These are phyloP conservation scores for Phoebastria nigripes DNA, from an alignment of 2,797 vertebrate genomes.

Conservation along the genomic window DNA sequence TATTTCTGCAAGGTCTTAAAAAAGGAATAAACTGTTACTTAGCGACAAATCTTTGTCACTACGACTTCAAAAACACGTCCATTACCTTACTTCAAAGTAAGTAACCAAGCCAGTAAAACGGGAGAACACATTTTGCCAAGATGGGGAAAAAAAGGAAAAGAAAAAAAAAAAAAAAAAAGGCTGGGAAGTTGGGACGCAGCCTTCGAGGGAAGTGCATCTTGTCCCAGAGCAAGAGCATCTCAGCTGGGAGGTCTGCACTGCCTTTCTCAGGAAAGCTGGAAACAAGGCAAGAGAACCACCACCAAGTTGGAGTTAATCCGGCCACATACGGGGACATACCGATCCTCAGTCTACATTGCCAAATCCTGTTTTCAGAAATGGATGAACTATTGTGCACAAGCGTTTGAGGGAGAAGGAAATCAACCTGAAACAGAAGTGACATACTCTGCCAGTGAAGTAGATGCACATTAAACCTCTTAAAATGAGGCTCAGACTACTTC, in stretches of 20 bases:
- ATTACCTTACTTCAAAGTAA: background rate
- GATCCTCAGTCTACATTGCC: background rate
- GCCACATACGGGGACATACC: fast-evolving
- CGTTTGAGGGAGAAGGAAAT: background rate
- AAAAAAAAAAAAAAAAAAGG: background rate
- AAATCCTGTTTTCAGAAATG: background rate
- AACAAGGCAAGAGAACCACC: background rate
- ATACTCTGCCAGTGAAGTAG: background rate
- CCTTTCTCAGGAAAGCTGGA: background rate
- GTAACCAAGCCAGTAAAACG: background rate
- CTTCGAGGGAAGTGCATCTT: background rate
- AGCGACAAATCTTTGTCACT: background rate
- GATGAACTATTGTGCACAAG: background rate
- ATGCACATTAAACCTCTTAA: background rate
- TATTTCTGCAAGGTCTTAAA: background rate
- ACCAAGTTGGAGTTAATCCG: background rate
- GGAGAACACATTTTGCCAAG: background rate
- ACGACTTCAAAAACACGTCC: background rate
- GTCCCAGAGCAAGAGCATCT: background rate
- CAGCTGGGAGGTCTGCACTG: fast-evolving
- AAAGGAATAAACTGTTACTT: background rate
- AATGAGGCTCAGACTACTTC: background rate
- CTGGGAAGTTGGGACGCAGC: background rate
- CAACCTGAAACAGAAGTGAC: background rate
- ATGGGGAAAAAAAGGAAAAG: background rate